Percentiles rank a stretch among this genome's conserved stretches.
Evolutionary conservation across 2,113 vertebrate species (phyloP).

Genomic region (Quiscalus mexicanus): DNA sequence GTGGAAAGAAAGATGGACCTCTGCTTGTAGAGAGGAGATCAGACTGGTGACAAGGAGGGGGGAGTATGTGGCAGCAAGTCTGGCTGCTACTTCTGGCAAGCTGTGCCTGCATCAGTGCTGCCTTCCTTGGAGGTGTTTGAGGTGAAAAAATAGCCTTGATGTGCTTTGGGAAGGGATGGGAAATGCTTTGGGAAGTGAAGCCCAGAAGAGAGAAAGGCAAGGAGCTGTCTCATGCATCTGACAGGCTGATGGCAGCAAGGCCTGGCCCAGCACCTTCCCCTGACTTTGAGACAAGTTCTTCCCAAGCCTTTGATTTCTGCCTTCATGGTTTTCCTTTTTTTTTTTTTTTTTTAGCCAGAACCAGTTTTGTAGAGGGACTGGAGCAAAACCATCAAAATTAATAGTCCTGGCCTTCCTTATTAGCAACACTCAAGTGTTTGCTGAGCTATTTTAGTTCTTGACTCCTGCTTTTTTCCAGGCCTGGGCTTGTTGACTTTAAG

Average conservation of each 20-base stretch:
- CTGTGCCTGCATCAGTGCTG: not conserved
- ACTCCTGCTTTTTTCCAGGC: not conserved
- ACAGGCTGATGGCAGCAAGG: not conserved
- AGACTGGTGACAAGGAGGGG: not conserved
- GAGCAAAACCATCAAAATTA: not conserved
- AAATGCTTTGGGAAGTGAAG: not conserved
- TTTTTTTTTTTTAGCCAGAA: not conserved
- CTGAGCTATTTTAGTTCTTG: not conserved
- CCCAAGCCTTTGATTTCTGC: not conserved
- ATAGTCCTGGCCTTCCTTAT: not conserved
- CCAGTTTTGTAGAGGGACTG: not conserved
- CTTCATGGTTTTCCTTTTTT: not conserved
- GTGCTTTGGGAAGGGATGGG: not conserved
- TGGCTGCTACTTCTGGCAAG: not conserved
- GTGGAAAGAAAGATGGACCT: not conserved
- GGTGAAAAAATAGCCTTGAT: not conserved
- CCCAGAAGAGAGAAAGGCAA: not conserved
- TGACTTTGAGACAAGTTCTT: not conserved
- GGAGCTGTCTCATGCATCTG: not conserved
- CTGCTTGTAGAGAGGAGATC: not conserved
- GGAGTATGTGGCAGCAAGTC: not conserved
- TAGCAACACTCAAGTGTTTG: not conserved
- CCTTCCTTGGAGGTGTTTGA: not conserved
- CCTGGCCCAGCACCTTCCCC: not conserved
- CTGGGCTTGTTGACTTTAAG: not conserved